Evolutionary conservation across 2,797 vertebrate species (phyloP).

Genomic region (Orientallactaga sibirica): DNA sequence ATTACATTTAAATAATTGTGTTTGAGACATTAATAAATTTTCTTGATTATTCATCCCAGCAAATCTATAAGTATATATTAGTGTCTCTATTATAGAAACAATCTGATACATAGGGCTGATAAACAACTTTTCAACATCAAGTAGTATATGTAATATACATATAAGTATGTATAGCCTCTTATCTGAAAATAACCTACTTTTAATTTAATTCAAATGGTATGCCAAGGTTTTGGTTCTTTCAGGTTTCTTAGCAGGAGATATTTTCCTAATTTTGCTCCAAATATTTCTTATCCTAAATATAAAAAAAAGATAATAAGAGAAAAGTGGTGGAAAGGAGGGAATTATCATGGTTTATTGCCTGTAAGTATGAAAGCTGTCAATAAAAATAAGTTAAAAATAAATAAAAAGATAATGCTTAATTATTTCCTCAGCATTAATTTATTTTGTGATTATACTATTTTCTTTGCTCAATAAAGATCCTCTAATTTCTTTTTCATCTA

Average conservation of each 20-base stretch:
- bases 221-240: background rate
- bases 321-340: no score
- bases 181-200: conserved; percentile 16
- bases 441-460: conserved; percentile 45
- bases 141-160: background rate
- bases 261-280: background rate
- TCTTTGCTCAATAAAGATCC: conserved; percentile 17
- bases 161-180: background rate
- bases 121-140: background rate
- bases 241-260: background rate
- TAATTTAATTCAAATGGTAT: background rate
- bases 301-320: background rate
- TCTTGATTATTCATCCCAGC: background rate
- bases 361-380: no score
- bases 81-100: background rate
- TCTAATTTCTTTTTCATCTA: background rate
- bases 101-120: background rate
- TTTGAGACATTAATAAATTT: background rate
- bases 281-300: background rate
- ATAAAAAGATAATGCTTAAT: background rate
- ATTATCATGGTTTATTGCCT: no score
- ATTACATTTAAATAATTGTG: conserved; percentile 21
- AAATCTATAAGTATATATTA: background rate
- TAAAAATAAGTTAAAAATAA: no score
- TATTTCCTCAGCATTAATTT: background rate